These are phyloP conservation scores for Lutraria lutraria DNA, from an alignment of 2,888 invertebrate species.

Conservation along the genomic window DNA sequence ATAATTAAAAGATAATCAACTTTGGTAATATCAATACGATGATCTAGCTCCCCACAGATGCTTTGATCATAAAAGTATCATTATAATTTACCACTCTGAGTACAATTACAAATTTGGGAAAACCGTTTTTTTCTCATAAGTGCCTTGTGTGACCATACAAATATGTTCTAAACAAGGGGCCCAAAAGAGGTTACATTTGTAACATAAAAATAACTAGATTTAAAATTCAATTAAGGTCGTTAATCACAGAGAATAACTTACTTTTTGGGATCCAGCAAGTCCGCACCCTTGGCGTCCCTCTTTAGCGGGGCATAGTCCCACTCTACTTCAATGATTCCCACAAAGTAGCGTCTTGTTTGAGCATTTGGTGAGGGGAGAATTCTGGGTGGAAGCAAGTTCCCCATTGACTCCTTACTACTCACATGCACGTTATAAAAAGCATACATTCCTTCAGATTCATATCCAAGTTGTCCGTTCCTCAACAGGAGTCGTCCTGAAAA, in stretches of 20 bases:
- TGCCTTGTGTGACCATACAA: too few species aligned
- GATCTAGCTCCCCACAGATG: too few species aligned
- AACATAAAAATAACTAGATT: too few species aligned
- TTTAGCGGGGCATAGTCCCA: slow-evolving; percentile 73
- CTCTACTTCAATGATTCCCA: slow-evolving; percentile 66
- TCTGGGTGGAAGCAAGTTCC: neutral
- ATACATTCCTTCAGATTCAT: slow-evolving; percentile 71
- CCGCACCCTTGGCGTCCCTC: slow-evolving; percentile 55
- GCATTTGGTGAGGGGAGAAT: slow-evolving; percentile 4
- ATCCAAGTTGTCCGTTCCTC: slow-evolving; percentile 50
- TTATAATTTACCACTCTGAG: too few species aligned
- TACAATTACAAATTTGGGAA: too few species aligned
- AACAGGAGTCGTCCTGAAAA: slow-evolving; percentile 42
- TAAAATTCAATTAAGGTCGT: neutral
- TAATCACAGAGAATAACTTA: slow-evolving; percentile 33
- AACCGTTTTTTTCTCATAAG: too few species aligned
- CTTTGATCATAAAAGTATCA: too few species aligned
- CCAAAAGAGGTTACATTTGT: too few species aligned
- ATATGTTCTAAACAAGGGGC: too few species aligned
- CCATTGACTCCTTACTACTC: neutral
- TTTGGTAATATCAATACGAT: too few species aligned
- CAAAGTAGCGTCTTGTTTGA: slow-evolving; percentile 63
- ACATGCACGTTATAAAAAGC: slow-evolving; percentile 67
- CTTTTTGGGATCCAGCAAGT: slow-evolving; percentile 55
- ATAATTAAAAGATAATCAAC: too few species aligned